phyloP scores from a whole-genome alignment of 2,888 invertebrate genomes.

The Macaria liturata region DNA sequence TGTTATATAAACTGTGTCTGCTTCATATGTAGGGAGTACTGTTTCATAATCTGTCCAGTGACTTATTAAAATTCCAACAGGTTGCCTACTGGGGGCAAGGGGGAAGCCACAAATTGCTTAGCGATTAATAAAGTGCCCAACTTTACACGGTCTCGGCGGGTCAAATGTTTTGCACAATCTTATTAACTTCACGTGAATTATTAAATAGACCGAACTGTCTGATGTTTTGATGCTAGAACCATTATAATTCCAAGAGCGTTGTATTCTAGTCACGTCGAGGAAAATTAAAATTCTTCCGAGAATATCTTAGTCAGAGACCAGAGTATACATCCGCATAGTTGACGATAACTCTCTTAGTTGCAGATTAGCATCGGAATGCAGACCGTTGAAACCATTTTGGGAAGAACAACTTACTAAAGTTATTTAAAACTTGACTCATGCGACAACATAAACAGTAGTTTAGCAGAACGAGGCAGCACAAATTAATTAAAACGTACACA shows the following conservation, averaged over 20 bases:
- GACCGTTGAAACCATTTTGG: constrained; percentile 26
- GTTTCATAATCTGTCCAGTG: constrained; percentile 17
- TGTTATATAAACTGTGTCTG: constrained; percentile 9
- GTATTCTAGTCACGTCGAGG: constrained; percentile 6
- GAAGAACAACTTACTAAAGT: not conserved
- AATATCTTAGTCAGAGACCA: constrained; percentile 33
- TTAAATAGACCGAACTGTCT: too few relatives aligned
- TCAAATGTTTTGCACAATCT: constrained; percentile 34
- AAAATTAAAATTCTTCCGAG: constrained; percentile 31
- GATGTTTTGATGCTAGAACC: not conserved
- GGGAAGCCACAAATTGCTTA: constrained; percentile 52
- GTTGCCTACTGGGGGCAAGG: constrained; percentile 37
- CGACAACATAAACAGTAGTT: constrained; percentile 19
- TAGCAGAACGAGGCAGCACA: constrained; percentile 23
- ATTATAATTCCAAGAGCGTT: constrained; percentile 26
- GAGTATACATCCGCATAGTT: constrained; percentile 36
- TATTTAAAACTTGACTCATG: too few relatives aligned
- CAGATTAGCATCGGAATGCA: constrained; percentile 42
- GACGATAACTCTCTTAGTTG: constrained; percentile 33
- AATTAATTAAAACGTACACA: constrained; percentile 28
- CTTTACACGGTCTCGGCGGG: constrained; percentile 37
- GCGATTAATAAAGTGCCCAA: constrained; percentile 49
- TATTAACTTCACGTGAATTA: too few relatives aligned
- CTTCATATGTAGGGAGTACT: constrained; percentile 2
- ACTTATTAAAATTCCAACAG: constrained; percentile 46